Conservation (phyloP, 2,888 invertebrate species). For the Hemaris fuciformis region DNA sequence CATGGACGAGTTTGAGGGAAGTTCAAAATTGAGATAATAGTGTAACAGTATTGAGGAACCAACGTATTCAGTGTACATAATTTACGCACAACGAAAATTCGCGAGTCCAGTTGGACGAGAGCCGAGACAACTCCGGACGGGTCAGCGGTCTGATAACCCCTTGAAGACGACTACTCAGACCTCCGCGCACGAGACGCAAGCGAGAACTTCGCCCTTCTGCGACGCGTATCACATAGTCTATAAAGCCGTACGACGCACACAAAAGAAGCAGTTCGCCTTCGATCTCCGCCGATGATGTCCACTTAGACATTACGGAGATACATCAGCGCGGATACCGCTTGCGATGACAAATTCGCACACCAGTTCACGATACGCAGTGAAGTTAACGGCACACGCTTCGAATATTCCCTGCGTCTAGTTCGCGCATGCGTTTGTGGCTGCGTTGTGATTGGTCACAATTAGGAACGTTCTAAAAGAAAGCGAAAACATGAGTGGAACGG, state of each 20-base stretch:
- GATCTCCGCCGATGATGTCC: conserved; percentile 71
- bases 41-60: not conserved
- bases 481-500: conserved; percentile 63
- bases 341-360: conserved; percentile 47
- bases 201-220: conserved; percentile 66
- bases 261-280: conserved; percentile 70
- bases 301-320: conserved; percentile 45
- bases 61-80: not conserved
- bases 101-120: conserved; percentile 40
- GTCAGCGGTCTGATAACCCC: conserved; percentile 68
- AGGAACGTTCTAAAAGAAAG: conserved; percentile 50
- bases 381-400: conserved; percentile 43
- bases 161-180: conserved; percentile 45
- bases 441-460: conserved; percentile 68
- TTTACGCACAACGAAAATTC: conserved; percentile 37
- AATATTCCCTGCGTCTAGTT: conserved; percentile 57
- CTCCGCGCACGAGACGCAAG: conserved; percentile 57
- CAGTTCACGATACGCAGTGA: conserved; percentile 31
- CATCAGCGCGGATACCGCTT: conserved; percentile 42
- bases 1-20: not conserved
- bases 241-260: conserved; percentile 68
- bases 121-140: conserved; percentile 49
- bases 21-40: not conserved
- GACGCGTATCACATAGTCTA: conserved; percentile 64
- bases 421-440: conserved; percentile 64